Evolutionary conservation across 1,140 invertebrate species (phyloP), one percentile per base, ranked within the genome.

Genomic region (Centruroides vittatus): DNA sequence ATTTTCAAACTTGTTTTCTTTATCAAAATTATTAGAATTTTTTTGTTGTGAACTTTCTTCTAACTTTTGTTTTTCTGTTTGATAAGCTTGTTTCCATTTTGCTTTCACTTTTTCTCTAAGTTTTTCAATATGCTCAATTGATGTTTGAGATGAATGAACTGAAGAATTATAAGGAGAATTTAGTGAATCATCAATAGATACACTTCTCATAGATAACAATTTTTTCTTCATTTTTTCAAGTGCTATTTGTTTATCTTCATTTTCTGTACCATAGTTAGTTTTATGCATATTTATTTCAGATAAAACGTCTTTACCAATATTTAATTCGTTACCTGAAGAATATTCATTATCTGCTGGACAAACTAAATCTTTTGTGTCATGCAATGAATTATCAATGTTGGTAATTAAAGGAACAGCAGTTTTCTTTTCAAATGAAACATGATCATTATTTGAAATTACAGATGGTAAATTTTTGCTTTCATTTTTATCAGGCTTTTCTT

Each of bases 401-500:
- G 23, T 10, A 59, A 11, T 11, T 46, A 35, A 7, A 3, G 49
- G n/a, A 48, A n/a, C 8, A 34, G 52, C 35, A 55, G 10, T 34
- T 9, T 3, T 48, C n/a, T 12, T 51, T 61, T 56, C 55, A 47
- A n/a, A 9, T 55, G 52, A 60, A 9, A 12, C 10, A 6, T 11
- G 5, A 41, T 23, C 50, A 41, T 41, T 41, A 6, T 46, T 35
- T 11, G 49, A 8, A 23, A 61, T 47, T 12, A 57, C 46, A n/a
- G 54, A 55, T 51, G 61, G 57, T 46, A 62, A 58, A 55, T 50
- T 62, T 35, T 5, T 5, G 10, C 46, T 55, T 52, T 59, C 59
- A 23, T 55, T 47, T 48, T 58, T 51, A 49, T 41, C 8, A 5
- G 8, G 8, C 0, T 5, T 41, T 41, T 41, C 41, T 41, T 41